phyloP scores from a whole-genome alignment of 2,113 vertebrate species.

The Brachirus orientalis region DNA sequence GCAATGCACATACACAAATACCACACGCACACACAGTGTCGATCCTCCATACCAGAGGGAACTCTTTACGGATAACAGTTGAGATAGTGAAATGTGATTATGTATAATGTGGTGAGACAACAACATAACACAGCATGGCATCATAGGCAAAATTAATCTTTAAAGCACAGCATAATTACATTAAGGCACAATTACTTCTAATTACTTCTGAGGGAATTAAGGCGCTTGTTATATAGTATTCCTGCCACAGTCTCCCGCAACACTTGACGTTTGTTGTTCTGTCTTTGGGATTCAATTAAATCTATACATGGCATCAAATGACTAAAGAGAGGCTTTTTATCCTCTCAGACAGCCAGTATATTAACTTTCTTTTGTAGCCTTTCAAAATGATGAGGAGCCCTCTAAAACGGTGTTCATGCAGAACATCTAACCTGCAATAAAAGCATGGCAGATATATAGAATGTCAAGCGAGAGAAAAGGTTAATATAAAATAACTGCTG shows the following conservation, averaged over 20 bases:
- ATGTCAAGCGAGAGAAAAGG: slow-evolving; percentile 10
- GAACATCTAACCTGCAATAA: slow-evolving; percentile 14
- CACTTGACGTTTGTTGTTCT: slow-evolving; percentile 41
- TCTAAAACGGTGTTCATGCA: slow-evolving; percentile 3
- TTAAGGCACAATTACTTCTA: slow-evolving; percentile 74
- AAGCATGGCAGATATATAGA: background rate
- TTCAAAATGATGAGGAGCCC: background rate
- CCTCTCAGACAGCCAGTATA: slow-evolving; percentile 1
- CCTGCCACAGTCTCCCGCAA: slow-evolving; percentile 41
- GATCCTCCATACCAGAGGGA: slow-evolving; percentile 38
- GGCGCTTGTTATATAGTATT: slow-evolving; percentile 61
- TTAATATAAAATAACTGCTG: background rate
- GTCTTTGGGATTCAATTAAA: slow-evolving; percentile 57
- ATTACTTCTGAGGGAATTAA: slow-evolving; percentile 76
- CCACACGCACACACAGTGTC: background rate
- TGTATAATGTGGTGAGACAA: slow-evolving; percentile 74
- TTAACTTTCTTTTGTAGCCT: slow-evolving; percentile 15
- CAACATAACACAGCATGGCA: slow-evolving; percentile 65
- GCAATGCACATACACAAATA: background rate
- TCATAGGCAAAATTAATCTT: slow-evolving; percentile 79
- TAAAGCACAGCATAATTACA: slow-evolving; percentile 79
- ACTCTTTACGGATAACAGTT: slow-evolving; percentile 61
- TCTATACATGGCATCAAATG: slow-evolving; percentile 33
- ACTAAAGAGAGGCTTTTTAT: slow-evolving; percentile 31
- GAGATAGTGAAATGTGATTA: slow-evolving; percentile 76